Base-by-base conservation (phyloP, 2,888 invertebrate species). In the Polydrusus pterygomalis region DNA sequence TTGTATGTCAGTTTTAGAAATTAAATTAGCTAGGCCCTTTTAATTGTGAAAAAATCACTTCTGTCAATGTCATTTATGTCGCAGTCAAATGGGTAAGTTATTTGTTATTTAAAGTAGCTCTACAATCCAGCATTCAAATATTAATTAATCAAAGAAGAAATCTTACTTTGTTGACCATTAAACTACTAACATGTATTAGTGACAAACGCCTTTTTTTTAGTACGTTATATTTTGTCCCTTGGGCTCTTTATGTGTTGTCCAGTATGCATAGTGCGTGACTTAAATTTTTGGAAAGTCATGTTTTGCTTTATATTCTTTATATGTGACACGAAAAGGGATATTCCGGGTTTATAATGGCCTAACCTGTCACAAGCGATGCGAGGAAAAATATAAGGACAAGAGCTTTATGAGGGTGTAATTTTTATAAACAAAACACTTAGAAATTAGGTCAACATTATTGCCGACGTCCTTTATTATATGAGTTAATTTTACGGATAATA, bases 231-330 rank as follows among this genome's bases (percentile, higher is more conserved):
- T 47, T 47, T 43, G 43, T 30, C 54, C 25, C 54, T 2, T 11
- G 25, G 47, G 47, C 17, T n/a, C 30, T 54, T 54, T 54, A 54
- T 54, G 25, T 54, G 25, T n/a, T 54, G 54, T 54, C 54, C 54
- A 25, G 54, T 54, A 54, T 54, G 54, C 54, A 54, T n/a, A n/a
- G 54, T 54, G 54, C 54, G 54, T 54, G 54, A 54, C 54, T 20
- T 54, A 54, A n/a, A 54, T 54, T 54, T 54, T 54, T 54, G 25
- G 54, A 54, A 54, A 54, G 54, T 54, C 54, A 54, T 54, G 54
- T 54, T 54, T 54, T 54, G 54, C 54, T 54, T 54, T 54, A 54
- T 54, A 54, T 30, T 54, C 54, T 54, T 54, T 54, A 54, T 54
- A 54, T 54, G n/a, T 54, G 30, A 30, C 54, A 54, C 54, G 54